These are phyloP conservation scores for Cancer borealis DNA, from an alignment of 2,888 invertebrate species.

Conservation along the genomic window DNA sequence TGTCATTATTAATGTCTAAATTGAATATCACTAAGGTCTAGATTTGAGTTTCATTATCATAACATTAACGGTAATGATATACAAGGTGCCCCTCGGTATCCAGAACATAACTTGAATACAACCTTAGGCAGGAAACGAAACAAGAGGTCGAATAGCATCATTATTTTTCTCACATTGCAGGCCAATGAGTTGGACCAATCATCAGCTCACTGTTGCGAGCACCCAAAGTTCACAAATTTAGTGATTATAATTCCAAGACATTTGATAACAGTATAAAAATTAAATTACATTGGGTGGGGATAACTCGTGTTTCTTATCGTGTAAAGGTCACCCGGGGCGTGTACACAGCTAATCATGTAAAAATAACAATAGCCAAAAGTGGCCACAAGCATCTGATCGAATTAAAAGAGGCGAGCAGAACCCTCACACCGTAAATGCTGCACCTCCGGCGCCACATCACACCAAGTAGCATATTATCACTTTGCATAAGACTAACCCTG, in stretches of 20 bases:
- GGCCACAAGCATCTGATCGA: conserved; percentile 64
- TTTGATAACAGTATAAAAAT: not conserved
- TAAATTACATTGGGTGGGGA: conserved; percentile 18
- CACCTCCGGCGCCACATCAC: conserved; percentile 61
- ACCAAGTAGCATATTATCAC: conserved; percentile 71
- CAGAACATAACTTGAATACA: conserved; percentile 62
- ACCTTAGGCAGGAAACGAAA: conserved; percentile 59
- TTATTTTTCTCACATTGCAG: conserved; percentile 56
- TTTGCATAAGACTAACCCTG: conserved; percentile 73
- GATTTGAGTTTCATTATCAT: conserved; percentile 68
- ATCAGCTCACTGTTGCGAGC: conserved; percentile 28
- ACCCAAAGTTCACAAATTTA: conserved; percentile 23
- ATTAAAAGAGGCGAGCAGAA: conserved; percentile 45
- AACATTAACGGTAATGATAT: conserved; percentile 71
- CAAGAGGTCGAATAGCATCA: conserved; percentile 61
- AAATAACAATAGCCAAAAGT: conserved; percentile 66
- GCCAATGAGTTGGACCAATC: conserved; percentile 52
- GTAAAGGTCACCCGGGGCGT: conserved; percentile 36
- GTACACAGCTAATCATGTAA: conserved; percentile 67
- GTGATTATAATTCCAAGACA: conserved; percentile 36
- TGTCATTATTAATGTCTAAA: conserved; percentile 72
- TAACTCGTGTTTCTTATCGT: conserved; percentile 54
- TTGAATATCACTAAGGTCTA: conserved; percentile 72
- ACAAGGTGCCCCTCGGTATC: conserved; percentile 65
- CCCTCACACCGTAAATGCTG: conserved; percentile 52